Conservation (phyloP, 2,113 vertebrate genomes). For the Chelonoidis abingdonii region DNA sequence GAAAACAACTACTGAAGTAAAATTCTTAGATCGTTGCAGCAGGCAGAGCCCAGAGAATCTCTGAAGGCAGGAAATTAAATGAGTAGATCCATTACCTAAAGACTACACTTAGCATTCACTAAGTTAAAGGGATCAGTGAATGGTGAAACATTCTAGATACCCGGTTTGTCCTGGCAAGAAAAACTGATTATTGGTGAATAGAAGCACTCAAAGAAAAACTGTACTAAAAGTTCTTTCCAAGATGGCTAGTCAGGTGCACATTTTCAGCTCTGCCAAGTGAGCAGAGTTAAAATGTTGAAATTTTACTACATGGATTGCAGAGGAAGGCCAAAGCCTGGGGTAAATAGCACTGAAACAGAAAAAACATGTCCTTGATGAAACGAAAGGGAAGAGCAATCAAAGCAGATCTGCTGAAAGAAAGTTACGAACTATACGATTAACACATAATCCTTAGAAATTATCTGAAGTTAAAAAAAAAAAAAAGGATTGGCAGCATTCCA, state of each 20-base stretch:
- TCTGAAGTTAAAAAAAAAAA: background rate
- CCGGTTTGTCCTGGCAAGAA: background rate
- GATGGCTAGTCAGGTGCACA: background rate
- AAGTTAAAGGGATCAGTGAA: background rate
- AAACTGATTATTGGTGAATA: background rate
- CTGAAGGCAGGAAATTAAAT: background rate
- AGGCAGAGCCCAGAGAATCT: background rate
- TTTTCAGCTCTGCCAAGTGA: background rate
- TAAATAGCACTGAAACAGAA: rapidly evolving
- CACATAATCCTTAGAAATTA: background rate
- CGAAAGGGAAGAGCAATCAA: background rate
- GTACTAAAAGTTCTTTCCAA: background rate
- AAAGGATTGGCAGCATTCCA: background rate
- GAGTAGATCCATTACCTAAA: background rate
- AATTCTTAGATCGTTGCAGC: background rate
- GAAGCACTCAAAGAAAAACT: constrained; percentile 5
- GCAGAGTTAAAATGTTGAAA: background rate
- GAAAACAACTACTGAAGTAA: background rate
- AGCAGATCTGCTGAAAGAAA: background rate
- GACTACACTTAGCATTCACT: background rate
- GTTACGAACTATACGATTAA: background rate
- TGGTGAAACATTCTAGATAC: background rate
- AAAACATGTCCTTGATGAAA: background rate
- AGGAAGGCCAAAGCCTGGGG: background rate
- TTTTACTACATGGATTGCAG: background rate